phyloP scores from a whole-genome alignment of 2,113 vertebrate genomes.

The Anarhynchus alexandrinus region DNA sequence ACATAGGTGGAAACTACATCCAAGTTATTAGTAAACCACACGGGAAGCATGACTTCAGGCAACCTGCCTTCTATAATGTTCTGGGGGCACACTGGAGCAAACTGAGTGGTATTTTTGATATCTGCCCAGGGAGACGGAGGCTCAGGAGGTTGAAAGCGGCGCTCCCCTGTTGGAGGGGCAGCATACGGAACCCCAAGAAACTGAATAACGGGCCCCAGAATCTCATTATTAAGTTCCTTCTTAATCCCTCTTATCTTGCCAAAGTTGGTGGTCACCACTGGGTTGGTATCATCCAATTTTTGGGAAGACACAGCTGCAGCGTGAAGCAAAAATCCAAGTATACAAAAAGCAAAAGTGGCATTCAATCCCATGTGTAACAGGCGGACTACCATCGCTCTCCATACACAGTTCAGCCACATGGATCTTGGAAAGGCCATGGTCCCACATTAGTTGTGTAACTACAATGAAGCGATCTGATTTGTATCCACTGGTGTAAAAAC shows the following conservation, averaged over 20 bases:
- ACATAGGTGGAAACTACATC: conserved; percentile 95
- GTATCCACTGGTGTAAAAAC: conserved; percentile 75
- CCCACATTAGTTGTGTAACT: conserved; percentile 76
- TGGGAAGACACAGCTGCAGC: conserved; percentile 77
- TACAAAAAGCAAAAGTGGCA: conserved; percentile 72
- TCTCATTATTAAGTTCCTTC: conserved; percentile 98
- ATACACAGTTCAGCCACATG: conserved; percentile 68
- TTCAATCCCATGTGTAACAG: conserved; percentile 71
- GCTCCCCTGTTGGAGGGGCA: conserved; percentile 90
- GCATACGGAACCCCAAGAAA: conserved; percentile 96
- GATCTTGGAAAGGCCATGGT: conserved; percentile 81
- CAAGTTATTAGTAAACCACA: conserved; percentile 98
- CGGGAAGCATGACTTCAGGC: conserved; percentile 98
- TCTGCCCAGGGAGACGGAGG: conserved; percentile 89
- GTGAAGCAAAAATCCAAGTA: conserved; percentile 81
- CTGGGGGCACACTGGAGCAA: conserved; percentile 96
- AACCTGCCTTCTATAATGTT: conserved; percentile 95
- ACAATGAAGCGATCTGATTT: conserved; percentile 68
- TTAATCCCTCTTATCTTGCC: conserved; percentile 93
- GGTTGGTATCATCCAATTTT: conserved; percentile 93
- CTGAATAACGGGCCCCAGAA: conserved; percentile 95
- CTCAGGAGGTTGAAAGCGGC: conserved; percentile 95
- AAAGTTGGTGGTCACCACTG: conserved; percentile 87
- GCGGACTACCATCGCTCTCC: conserved; percentile 61
- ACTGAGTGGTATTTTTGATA: conserved; percentile 91